A percentile compares a stretch with the other conserved stretches of the same genome.
These are phyloP conservation scores for Myotis myotis DNA, from an alignment of 2,797 vertebrate species.

Conservation along the genomic window DNA sequence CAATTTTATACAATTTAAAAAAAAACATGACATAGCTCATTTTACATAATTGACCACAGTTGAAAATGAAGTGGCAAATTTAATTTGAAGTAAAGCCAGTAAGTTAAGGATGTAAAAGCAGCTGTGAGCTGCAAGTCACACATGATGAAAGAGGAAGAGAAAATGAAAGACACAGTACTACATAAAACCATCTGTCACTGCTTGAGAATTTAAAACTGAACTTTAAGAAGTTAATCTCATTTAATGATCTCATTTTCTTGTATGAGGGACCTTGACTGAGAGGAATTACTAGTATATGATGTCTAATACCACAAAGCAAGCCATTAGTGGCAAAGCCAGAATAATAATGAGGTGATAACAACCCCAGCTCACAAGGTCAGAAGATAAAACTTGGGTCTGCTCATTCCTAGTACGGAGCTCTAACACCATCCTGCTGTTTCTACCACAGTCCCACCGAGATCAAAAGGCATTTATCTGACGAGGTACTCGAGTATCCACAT, in stretches of 20 bases:
- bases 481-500: neutral
- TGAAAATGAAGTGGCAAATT: neutral
- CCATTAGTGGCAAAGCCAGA: neutral
- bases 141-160: neutral
- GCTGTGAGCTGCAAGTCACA: neutral
- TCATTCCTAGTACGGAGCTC: neutral
- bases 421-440: neutral
- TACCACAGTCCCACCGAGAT: neutral
- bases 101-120: neutral
- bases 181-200: neutral
- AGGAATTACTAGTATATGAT: neutral
- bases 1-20: conserved; percentile 35
- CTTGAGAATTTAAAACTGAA: neutral
- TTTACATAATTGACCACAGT: neutral
- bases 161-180: neutral
- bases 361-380: neutral
- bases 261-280: neutral
- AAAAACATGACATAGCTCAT: neutral
- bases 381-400: neutral
- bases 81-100: conserved; percentile 26
- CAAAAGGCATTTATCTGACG: neutral
- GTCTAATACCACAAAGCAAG: neutral
- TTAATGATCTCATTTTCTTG: conserved; percentile 14
- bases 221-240: neutral
- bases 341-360: neutral